Conservation (phyloP, 2,113 vertebrate genomes). For the Shinisaurus crocodilurus region DNA sequence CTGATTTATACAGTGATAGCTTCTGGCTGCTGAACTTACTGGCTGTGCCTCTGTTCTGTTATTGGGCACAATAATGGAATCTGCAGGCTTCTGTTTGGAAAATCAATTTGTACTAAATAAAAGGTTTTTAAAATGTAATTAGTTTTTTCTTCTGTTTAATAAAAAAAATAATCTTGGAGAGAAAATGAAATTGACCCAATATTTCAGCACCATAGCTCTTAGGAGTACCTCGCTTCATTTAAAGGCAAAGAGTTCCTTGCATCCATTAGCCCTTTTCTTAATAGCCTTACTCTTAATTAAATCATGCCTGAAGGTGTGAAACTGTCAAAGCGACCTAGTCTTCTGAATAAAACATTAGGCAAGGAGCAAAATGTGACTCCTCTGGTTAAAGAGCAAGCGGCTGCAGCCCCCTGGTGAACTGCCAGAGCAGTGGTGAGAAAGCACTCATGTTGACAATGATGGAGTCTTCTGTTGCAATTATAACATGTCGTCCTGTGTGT, state of each 20-base stretch:
- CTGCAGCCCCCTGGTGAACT: not conserved
- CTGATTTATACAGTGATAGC: not conserved
- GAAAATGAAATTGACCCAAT: slow-evolving; percentile 12
- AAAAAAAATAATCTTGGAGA: not conserved
- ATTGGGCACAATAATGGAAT: not conserved
- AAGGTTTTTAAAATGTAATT: slow-evolving; percentile 3
- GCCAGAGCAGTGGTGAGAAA: not conserved
- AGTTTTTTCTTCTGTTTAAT: not conserved
- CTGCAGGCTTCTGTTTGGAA: not conserved
- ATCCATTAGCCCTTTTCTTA: slow-evolving; percentile 3
- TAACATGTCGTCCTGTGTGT: not conserved
- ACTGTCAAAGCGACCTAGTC: slow-evolving; percentile 11
- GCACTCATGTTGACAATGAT: not conserved
- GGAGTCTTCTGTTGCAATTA: not conserved
- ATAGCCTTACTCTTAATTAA: slow-evolving; percentile 44
- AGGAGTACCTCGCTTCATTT: not conserved
- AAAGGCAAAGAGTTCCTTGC: not conserved
- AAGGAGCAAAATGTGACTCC: not conserved
- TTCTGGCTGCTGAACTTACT: not conserved
- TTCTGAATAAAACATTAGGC: slow-evolving; percentile 33
- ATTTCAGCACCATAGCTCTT: not conserved
- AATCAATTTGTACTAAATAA: slow-evolving; percentile 8
- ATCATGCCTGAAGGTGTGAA: slow-evolving; percentile 28
- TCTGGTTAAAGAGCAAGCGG: not conserved
- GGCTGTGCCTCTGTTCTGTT: not conserved